Base-by-base conservation (phyloP, 2,888 invertebrate genomes). In the Tribolium freemani region DNA sequence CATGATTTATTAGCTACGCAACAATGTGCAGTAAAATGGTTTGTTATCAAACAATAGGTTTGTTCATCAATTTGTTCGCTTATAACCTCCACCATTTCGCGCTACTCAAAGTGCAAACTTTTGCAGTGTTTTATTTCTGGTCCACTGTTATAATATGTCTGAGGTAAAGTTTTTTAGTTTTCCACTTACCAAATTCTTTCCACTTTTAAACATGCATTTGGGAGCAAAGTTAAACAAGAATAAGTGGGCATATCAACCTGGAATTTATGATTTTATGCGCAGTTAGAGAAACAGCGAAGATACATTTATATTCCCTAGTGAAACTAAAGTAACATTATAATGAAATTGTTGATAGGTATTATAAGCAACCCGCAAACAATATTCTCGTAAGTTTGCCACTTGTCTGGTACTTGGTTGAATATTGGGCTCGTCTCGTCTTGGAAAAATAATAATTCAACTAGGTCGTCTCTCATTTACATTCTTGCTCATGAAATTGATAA, bases 11-110 rank as follows among this genome's bases (percentile, higher is more conserved):
- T 51, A 63, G 61, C 10, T 21, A n/a, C 26, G 48, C 11, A 61
- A 61, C 48, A 30, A 11, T 26, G 48, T 61, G 61, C 61, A 46
- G 20, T 46, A 30, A 13, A 61, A 26, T 61, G 61, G 45, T 61
- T 61, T 61, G 48, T 61, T 46, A 61, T 61, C 61, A 61, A 21
- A 61, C 61, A 46, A 50, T 48, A 38, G 11, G 46, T 38, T 38
- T 38, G 38, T 8, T 38, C 38, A 38, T 38, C 38, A 38, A 38
- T 38, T 38, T 38, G 38, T 38, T 38, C 3, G 38, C 9, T 31
- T 38, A 38, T 38, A 38, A 38, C 38, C 38, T 38, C 8, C 38
- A 38, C 1, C 31, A 31, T 31, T 31, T 31, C 2, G 2, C 16
- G 16, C 16, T 2, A 16, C 16, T 1, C 26, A 3, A 3, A 26